These are phyloP conservation scores for Vicugna pacos DNA, from an alignment of 2,113 vertebrate species.

Conservation along the genomic window DNA sequence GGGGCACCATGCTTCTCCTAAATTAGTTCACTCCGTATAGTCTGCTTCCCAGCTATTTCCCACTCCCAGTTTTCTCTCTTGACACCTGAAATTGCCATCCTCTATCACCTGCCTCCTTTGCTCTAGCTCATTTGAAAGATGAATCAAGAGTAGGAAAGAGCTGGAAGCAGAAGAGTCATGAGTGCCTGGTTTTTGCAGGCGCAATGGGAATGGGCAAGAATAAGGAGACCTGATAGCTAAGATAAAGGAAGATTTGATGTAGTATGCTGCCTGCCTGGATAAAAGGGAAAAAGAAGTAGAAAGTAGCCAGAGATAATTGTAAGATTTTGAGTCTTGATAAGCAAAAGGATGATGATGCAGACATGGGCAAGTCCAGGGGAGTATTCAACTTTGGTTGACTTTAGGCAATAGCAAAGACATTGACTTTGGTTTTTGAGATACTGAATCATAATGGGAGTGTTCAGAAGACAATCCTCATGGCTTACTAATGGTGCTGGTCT, in stretches of 20 bases:
- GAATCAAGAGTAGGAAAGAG: not conserved
- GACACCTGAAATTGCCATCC: not conserved
- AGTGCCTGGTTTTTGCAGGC: slow-evolving; percentile 13
- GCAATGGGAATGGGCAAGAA: not conserved
- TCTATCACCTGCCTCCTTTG: not conserved
- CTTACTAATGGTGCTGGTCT: not conserved
- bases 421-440: slow-evolving; percentile 44
- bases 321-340: not conserved
- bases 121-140: not conserved
- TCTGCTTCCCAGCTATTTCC: not conserved
- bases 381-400: not conserved
- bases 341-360: not conserved
- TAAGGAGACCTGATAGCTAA: not conserved
- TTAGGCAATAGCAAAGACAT: not conserved
- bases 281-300: not conserved
- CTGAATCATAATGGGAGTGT: not conserved
- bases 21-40: not conserved
- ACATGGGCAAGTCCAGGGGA: not conserved
- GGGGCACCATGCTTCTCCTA: not conserved
- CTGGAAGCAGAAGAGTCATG: not conserved
- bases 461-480: not conserved
- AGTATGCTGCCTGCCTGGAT: not conserved
- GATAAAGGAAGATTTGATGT: not conserved
- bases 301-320: not conserved
- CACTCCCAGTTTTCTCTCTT: not conserved